phyloP scores from a whole-genome alignment of 2,113 vertebrate genomes.

The Eclectus roratus region DNA sequence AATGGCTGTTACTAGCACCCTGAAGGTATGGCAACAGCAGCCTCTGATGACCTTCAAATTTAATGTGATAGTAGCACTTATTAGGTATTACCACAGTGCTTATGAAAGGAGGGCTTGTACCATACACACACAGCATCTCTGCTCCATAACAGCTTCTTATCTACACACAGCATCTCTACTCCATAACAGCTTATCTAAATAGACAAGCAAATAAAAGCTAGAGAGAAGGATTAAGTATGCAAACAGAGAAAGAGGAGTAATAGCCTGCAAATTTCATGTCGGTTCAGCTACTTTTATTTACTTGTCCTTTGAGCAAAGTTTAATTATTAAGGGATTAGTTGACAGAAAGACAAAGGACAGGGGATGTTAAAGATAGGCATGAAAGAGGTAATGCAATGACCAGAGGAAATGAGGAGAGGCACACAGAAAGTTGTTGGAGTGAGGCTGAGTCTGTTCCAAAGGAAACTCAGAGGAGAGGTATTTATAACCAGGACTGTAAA shows the following conservation, averaged over 20 bases:
- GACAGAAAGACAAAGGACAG: neutral
- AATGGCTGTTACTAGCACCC: neutral
- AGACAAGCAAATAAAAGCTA: neutral
- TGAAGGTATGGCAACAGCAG: neutral
- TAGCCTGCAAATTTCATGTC: neutral
- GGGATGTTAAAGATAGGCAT: neutral
- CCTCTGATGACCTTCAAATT: neutral
- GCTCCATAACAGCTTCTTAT: neutral
- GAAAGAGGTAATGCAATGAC: neutral
- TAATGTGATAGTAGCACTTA: neutral
- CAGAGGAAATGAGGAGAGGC: neutral
- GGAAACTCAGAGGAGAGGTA: neutral
- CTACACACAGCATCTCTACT: neutral
- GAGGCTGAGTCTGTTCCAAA: neutral
- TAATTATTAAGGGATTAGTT: conserved; percentile 16
- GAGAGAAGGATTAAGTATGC: neutral
- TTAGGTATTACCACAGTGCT: neutral
- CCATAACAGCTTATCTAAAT: neutral
- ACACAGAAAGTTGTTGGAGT: neutral
- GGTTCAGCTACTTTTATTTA: neutral
- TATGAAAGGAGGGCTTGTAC: neutral
- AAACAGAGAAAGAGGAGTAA: neutral
- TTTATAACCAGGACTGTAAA: neutral
- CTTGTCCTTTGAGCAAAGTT: neutral
- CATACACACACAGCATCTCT: neutral